Base-by-base conservation (phyloP, 2,797 vertebrate genomes). In the Craterocephalus amniculus region DNA sequence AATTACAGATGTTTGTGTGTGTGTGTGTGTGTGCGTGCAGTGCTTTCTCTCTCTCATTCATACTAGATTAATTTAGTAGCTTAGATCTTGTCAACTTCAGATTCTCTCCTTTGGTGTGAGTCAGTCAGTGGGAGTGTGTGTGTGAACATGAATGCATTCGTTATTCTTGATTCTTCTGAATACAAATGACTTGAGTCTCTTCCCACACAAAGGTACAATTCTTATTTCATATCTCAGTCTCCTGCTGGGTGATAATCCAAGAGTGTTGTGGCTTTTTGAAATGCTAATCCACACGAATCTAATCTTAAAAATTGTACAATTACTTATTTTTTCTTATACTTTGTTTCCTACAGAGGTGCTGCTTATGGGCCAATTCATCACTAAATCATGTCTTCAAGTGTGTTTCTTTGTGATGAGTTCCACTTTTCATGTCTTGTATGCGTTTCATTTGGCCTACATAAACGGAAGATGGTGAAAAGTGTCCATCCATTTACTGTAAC, bases 41-140 rank as follows among this genome's bases (percentile, higher is more conserved):
- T 34, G 29, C 57, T 72, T 69, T 54, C n/a, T 81, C 71, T 67
- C 73, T 67, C 59, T 65, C 70, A 84, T 84, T 78, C 81, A 87
- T 86, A 83, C 84, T 85, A 81, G 63, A 89, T 86, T 84, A 22
- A 83, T 87, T 87, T 81, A 62, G 69, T 45, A 61, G 62, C 85
- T 88, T 63, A 80, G 84, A 87, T 88, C 83, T 76, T 77, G 72
- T 90, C 82, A 67, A 70, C 78, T 81, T 74, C 27, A 67, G 75
- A 66, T 76, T 65, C 20, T 0, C 67, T 87, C 61, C 63, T 83
- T 72, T 67, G 55, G n/a, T 85, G 63, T 74, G 63, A 57, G 52
- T 73, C 59, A 34, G 59, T 65, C 29, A 6, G 14, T 70, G 20
- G 36, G 45, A 56, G 34, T 61, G 58, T 62, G 51, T 63, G 38